Evolutionary conservation across 2,888 invertebrate species (phyloP), one percentile per base, ranked within the genome.

Genomic region (Lycocerus yunnanus): DNA sequence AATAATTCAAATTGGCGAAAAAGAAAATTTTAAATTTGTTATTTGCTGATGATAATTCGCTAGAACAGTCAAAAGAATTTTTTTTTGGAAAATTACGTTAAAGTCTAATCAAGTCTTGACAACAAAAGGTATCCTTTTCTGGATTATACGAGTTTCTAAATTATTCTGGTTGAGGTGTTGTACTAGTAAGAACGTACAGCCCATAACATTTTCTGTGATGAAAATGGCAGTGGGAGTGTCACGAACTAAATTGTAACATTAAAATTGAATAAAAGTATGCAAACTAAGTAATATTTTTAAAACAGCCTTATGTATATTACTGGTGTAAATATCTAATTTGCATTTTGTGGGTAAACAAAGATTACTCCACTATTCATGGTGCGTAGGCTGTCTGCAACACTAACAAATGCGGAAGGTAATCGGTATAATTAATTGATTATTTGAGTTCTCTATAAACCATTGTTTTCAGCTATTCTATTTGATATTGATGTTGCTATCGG

Each of bases 371-470:
- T 71, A 71, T 71, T 71, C 71, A 71, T 65, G 58, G 66, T 66
- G 66, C n/a, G 71, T 71, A 21, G 71, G 66, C 15, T 66, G 43
- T 11, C 58, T 58, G 66, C 58, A 66, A 71, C 66, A 71, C 58
- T 71, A 66, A 66, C 71, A 71, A 71, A 71, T 71, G 59, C 66
- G 21, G 71, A 71, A 72, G 72, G 72, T 72, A 72, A 72, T 68
- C 72, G 67, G 58, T 67, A 60, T 73, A 73, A 73, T 69, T 69
- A 73, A 73, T 73, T 73, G 73, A 73, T 73, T 73, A 69, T 73
- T 73, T 69, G 69, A 73, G 63, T 66, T 61, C 58, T 66, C 68
- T 69, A 68, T 73, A 69, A 66, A 60, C 69, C 63, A 66, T 69
- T 69, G 68, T 73, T 73, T 72, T 63, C 67, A 58, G 73, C 68